Evolutionary conservation across 2,888 invertebrate species (phyloP), one percentile per base, ranked within the genome.

Genomic region (Pharmacophagus antenor): DNA sequence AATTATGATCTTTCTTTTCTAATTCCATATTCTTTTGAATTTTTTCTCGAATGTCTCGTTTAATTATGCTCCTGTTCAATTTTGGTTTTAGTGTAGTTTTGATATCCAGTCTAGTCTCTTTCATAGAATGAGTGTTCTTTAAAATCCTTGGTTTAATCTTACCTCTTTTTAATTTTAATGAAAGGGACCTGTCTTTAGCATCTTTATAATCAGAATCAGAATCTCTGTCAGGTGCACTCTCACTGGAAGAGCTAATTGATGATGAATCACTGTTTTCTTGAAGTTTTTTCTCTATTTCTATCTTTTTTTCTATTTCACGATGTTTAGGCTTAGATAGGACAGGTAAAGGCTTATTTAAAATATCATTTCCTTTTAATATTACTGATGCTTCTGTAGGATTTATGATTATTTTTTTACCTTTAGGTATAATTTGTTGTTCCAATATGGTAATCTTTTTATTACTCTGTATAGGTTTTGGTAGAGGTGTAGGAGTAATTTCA

Each of bases 141-240:
- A 89, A 68, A 67, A 89, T 89, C 55, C 88, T 74, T 50, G 89
- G 88, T 68, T 89, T 90, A 17, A 78, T 60, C 73, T 87, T 89
- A 21, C 64, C 65, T 64, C 79, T 84, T 59, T 77, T 84, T n/a
- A 79, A 63, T 64, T 84, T 80, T 4, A 79, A 61, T 52, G 84
- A 69, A 41, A 73, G 73, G 57, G 80, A 72, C 70, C 81, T 80
- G 37, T 87, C 85, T 69, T 80, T 86, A 61, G 79, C 76, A 56
- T 92, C 92, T 70, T 91, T 92, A 61, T 93, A 92, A 68, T 92
- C 92, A 63, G 93, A 93, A 82, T 93, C 93, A 27, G 93, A 92
- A 70, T 93, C 93, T 74, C 93, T 91, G 60, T 93, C 93, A 49
- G 92, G 91, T 54, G 84, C 77, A 70, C 93, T 93, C 21, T 92